phyloP scores from a whole-genome alignment of 1,140 invertebrate species.

The Tetranychus urticae region DNA sequence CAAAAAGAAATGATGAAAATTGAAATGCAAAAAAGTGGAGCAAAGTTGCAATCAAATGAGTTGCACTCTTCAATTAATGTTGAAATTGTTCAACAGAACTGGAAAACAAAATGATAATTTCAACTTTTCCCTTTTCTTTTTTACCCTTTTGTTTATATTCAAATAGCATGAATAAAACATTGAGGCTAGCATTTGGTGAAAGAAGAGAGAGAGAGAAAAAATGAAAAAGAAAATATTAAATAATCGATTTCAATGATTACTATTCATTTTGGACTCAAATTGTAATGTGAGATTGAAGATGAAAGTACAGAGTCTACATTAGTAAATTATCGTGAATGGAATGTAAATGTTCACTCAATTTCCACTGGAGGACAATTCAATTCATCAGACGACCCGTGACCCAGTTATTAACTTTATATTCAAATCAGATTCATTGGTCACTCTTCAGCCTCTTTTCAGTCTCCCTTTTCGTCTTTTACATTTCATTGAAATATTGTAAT shows the following conservation, averaged over 20 bases:
- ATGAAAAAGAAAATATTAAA: not conserved
- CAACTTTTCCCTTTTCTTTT: too few relatives aligned
- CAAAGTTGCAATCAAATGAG: too few relatives aligned
- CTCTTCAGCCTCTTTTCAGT: too few relatives aligned
- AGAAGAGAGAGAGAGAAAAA: not conserved
- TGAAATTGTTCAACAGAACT: too few relatives aligned
- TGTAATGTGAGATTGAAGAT: not conserved
- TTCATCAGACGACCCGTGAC: not conserved
- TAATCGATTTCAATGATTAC: not conserved
- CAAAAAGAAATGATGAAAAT: too few relatives aligned
- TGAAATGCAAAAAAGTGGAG: too few relatives aligned
- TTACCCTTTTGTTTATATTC: not conserved
- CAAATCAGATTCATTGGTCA: too few relatives aligned
- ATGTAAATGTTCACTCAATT: conserved; percentile 44
- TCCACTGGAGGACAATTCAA: not conserved
- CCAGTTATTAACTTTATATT: too few relatives aligned
- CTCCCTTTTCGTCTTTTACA: too few relatives aligned
- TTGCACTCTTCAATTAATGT: too few relatives aligned
- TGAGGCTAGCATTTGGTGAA: not conserved
- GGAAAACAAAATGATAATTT: too few relatives aligned
- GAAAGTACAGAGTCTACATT: not conserved
- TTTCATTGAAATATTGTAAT: too few relatives aligned
- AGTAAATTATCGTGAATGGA: not conserved
- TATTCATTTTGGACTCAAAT: not conserved
- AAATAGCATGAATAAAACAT: not conserved